Conservation (phyloP, 2,113 vertebrate genomes). For the Budorcas taxicolor region DNA sequence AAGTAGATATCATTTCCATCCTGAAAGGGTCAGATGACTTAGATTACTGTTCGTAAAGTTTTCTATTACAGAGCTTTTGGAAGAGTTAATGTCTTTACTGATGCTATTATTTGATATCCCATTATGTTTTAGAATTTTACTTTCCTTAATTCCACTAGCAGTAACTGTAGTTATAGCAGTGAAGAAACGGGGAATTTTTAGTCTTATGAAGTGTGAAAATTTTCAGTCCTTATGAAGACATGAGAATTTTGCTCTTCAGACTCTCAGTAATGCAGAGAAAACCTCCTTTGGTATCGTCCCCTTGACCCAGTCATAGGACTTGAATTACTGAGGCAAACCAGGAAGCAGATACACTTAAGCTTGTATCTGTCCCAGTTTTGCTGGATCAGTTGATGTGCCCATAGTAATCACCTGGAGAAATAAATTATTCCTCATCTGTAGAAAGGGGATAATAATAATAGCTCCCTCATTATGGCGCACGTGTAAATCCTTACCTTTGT, state of each 20-base stretch:
- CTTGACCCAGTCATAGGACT: neutral
- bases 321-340: neutral
- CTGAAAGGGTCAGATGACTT: slow-evolving; percentile 11
- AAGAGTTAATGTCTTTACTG: neutral
- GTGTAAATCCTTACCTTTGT: neutral
- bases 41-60: slow-evolving; percentile 3
- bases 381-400: neutral
- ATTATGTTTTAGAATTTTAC: neutral
- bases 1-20: slow-evolving; percentile 24
- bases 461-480: neutral
- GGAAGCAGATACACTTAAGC: neutral
- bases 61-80: slow-evolving; percentile 36
- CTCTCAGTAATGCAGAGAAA: neutral
- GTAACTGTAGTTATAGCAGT: neutral
- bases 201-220: neutral
- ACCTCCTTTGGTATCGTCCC: neutral
- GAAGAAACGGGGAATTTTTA: neutral
- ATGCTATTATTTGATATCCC: neutral
- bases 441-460: neutral
- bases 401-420: neutral
- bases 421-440: neutral
- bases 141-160: slow-evolving; percentile 18
- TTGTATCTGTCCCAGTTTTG: neutral
- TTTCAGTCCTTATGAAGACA: neutral
- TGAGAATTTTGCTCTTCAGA: neutral